Evolutionary conservation across 1,140 invertebrate species (phyloP).

Genomic region (Eriosoma lanigerum): DNA sequence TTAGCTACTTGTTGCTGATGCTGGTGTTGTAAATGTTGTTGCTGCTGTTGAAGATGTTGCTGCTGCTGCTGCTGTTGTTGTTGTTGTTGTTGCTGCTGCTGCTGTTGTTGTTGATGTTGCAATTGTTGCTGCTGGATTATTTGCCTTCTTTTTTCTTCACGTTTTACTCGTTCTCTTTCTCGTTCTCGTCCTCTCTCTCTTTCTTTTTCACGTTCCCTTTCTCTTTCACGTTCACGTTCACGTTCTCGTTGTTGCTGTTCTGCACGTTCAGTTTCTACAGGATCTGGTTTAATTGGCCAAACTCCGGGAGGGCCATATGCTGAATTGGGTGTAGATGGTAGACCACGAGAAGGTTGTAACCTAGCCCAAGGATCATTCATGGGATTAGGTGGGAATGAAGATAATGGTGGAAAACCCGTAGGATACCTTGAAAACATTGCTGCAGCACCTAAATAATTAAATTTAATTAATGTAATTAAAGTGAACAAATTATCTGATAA

Average conservation of each 20-base stretch:
- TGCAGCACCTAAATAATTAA: slow-evolving; percentile 54
- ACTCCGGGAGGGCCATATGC: slow-evolving; percentile 16
- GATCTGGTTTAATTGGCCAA: slow-evolving; percentile 53
- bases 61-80: slow-evolving; percentile 53
- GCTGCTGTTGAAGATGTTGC: slow-evolving; percentile 59
- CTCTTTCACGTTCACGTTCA: slow-evolving; percentile 52
- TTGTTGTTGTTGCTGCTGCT: slow-evolving; percentile 56
- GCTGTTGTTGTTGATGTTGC: slow-evolving; percentile 60
- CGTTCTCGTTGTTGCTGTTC: slow-evolving; percentile 51
- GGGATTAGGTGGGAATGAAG: slow-evolving; percentile 65
- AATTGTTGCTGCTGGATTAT: slow-evolving; percentile 60
- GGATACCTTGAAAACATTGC: slow-evolving; percentile 74
- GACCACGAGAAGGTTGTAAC: slow-evolving; percentile 58
- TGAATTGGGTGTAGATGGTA: slow-evolving; percentile 26
- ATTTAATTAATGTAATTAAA: slow-evolving; percentile 42
- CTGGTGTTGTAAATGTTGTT: slow-evolving; percentile 57
- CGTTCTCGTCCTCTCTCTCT: slow-evolving; percentile 59
- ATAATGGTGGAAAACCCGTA: slow-evolving; percentile 66
- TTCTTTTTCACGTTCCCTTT: slow-evolving; percentile 56
- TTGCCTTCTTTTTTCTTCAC: slow-evolving; percentile 60
- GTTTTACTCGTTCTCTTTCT: slow-evolving; percentile 60
- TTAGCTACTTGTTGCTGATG: slow-evolving; percentile 54
- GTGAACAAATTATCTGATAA: slow-evolving; percentile 41
- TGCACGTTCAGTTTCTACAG: slow-evolving; percentile 50
- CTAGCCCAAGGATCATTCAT: slow-evolving; percentile 64